A percentile compares a stretch with the other conserved stretches of the same genome.
Conservation (phyloP, 2,113 vertebrate genomes). For the Chlamydotis undulata region DNA sequence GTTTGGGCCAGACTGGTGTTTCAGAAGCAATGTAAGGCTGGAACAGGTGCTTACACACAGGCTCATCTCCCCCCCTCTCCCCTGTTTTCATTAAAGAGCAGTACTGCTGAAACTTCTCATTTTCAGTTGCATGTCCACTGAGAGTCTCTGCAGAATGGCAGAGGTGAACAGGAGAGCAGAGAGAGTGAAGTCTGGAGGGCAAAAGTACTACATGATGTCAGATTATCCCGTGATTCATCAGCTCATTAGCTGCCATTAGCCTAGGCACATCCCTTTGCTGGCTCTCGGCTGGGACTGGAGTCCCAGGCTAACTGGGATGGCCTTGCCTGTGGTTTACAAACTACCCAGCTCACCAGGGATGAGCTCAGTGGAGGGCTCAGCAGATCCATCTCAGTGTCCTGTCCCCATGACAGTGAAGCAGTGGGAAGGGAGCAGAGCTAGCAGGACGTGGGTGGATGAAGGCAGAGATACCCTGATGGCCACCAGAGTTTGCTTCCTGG, state of each 20-base stretch:
- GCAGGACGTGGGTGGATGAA: background rate
- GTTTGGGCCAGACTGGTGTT: background rate
- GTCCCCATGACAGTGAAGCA: background rate
- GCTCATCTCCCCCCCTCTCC: background rate
- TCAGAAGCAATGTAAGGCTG: background rate
- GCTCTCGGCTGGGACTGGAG: background rate
- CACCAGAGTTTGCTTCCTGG: background rate
- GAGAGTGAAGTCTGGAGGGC: accelerated
- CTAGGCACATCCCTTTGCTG: background rate
- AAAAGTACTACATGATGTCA: background rate
- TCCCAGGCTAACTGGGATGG: background rate
- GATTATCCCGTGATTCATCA: accelerated
- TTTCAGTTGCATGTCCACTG: background rate
- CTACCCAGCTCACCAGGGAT: accelerated
- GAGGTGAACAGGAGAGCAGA: background rate
- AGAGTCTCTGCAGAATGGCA: background rate
- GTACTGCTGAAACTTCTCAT: background rate
- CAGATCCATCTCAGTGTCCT: accelerated
- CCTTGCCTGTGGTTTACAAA: background rate
- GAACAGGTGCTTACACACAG: background rate
- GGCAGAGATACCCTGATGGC: background rate
- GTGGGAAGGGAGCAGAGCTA: background rate
- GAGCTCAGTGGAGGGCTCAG: background rate
- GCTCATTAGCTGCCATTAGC: accelerated
- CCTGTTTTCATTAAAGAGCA: background rate